A percentile compares a stretch with the other conserved stretches of the same genome.
phyloP scores from a whole-genome alignment of 2,888 invertebrate genomes.

The Andrena trimmerana region DNA sequence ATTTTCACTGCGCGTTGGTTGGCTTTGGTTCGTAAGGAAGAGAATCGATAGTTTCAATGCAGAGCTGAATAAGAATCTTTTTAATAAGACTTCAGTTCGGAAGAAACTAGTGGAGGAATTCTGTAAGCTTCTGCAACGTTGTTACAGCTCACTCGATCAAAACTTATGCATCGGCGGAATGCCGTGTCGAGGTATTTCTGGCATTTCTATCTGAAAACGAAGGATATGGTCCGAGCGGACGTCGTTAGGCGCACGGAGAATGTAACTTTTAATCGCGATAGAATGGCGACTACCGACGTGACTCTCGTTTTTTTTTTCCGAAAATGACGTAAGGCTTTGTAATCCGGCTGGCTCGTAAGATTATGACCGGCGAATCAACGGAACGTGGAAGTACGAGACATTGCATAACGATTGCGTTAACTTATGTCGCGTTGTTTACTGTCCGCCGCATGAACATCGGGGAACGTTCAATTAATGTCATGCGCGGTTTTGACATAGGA shows the following conservation, averaged over 20 bases:
- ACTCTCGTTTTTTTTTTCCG: slow-evolving; percentile 12
- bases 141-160: background rate
- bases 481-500: slow-evolving; percentile 59
- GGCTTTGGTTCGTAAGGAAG: background rate
- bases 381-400: slow-evolving; percentile 55
- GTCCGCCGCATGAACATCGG: slow-evolving; percentile 54
- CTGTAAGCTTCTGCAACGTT: background rate
- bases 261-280: slow-evolving; percentile 28
- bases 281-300: background rate
- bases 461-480: slow-evolving; percentile 67
- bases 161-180: slow-evolving; percentile 1
- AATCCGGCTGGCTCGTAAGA: slow-evolving; percentile 48
- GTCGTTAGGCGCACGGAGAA: background rate
- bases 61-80: background rate
- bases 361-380: slow-evolving; percentile 59
- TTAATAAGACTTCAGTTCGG: background rate
- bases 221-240: background rate
- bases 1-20: background rate
- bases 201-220: slow-evolving; percentile 1
- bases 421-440: slow-evolving; percentile 63
- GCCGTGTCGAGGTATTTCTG: slow-evolving; percentile 8
- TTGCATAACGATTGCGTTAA: slow-evolving; percentile 69
- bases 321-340: slow-evolving; percentile 52
- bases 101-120: background rate
- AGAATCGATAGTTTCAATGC: background rate